Conservation (phyloP, 2,797 vertebrate genomes). For the Halcyon smyrnensis region DNA sequence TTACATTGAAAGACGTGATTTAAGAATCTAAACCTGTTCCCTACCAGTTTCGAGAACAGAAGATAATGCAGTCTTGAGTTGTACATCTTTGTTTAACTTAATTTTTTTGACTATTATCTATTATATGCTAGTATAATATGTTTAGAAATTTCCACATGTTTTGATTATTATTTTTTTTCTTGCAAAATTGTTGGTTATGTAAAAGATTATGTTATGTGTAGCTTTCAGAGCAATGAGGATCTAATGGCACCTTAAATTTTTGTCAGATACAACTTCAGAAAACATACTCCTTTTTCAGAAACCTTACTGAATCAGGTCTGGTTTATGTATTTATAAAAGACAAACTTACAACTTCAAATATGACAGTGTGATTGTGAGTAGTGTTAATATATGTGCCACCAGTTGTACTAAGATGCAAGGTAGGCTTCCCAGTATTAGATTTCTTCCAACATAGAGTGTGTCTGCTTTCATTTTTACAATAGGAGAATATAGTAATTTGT, state of each 20-base stretch:
- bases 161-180: background rate
- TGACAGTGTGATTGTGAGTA: background rate
- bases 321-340: slow-evolving; percentile 13
- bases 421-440: background rate
- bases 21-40: background rate
- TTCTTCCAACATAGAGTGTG: background rate
- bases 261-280: background rate
- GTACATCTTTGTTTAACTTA: background rate
- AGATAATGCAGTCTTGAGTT: background rate
- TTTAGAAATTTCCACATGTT: background rate
- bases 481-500: background rate
- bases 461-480: background rate
- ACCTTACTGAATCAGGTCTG: background rate
- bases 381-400: background rate
- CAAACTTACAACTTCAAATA: background rate
- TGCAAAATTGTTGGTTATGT: background rate
- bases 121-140: background rate
- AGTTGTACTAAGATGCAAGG: background rate
- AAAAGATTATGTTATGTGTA: background rate
- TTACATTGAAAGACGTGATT: background rate
- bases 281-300: background rate
- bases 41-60: background rate
- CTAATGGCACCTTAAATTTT: slow-evolving; percentile 5
- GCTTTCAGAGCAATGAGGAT: background rate
- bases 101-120: background rate